Evolutionary conservation across 30 jellyfish, hydroid and myxozoan genomes (phyloP), one percentile per base, ranked within the genome.

Genomic region (Turritopsis rubra): DNA sequence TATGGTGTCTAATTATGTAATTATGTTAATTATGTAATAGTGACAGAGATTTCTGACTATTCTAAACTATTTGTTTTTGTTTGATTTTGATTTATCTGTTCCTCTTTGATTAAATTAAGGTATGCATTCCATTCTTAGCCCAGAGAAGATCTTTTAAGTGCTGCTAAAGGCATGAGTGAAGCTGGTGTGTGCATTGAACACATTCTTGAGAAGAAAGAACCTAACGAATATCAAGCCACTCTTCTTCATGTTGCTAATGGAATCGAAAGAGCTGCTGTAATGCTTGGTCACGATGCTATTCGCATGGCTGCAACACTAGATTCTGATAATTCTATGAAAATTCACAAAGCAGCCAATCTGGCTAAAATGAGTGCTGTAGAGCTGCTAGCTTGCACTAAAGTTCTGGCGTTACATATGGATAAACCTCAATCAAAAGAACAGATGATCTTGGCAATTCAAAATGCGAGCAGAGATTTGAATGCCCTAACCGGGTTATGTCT

Each of bases 231-330:
- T 19, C 77, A 80, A 28, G 65, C 30, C 18, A 29, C 30, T n/a
- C 52, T 80, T 18, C 83, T 80, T 80, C 54, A 65, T 16, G 53
- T 13, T 28, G 88, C 75, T 4, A 82, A 66, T 18, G 88, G 27
- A 21, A 82, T 82, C 53, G 73, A 54, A 29, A 18, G 31, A 23
- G 84, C 88, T 17, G 27, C 68, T 9, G 73, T 24, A 21, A 26
- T 25, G 21, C 19, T 82, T 21, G 23, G 52, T 20, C 41, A 71
- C 0, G 73, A 22, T 16, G 53, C 88, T 26, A 30, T 22, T 21
- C 73, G 71, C n/a, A 25, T 82, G 27, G 84, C 88, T 82, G 73
- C 52, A 16, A 72, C 88, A 4, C 31, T 82, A 24, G 88, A 82
- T 29, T 70, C 28, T 7, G 73, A 68, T n/a, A 82, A 85, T 82